Evolutionary conservation across 2,113 vertebrate genomes (phyloP).

Genomic region (Motacilla tschutschensis): DNA sequence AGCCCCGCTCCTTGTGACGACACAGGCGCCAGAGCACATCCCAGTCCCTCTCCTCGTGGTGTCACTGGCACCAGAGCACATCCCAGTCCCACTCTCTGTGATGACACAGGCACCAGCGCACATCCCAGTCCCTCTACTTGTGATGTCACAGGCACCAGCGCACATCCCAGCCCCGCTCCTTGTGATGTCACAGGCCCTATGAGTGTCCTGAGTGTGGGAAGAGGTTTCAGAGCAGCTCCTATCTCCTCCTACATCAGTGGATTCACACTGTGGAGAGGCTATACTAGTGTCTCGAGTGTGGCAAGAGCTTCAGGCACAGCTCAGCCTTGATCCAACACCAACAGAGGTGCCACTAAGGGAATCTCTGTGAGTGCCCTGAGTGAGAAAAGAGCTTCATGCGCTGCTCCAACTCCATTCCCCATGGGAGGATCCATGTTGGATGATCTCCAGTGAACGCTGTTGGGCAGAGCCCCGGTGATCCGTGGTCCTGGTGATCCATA

Average conservation of each 20-base stretch:
- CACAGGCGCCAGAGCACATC: too few species aligned
- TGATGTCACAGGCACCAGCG: neutral
- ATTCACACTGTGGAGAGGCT: neutral
- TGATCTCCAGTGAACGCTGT: neutral
- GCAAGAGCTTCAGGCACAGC: neutral
- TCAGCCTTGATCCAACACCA: neutral
- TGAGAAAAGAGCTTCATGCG: rapidly evolving
- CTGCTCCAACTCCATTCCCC: neutral
- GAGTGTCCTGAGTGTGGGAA: neutral
- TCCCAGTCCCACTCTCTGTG: neutral
- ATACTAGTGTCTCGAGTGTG: neutral
- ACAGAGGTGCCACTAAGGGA: neutral
- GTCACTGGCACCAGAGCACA: too few species aligned
- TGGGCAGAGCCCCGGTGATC: neutral
- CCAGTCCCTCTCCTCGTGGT: neutral
- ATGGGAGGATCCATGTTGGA: rapidly evolving
- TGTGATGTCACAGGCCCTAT: neutral
- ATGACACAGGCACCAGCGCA: neutral
- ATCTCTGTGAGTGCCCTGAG: rapidly evolving
- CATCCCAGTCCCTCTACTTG: too few species aligned
- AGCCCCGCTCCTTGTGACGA: too few species aligned
- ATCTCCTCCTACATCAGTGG: neutral
- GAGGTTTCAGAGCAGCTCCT: neutral
- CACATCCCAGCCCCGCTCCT: neutral
- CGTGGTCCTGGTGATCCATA: rapidly evolving